Conservation (phyloP, 2,797 vertebrate species). For the Cuniculus paca region DNA sequence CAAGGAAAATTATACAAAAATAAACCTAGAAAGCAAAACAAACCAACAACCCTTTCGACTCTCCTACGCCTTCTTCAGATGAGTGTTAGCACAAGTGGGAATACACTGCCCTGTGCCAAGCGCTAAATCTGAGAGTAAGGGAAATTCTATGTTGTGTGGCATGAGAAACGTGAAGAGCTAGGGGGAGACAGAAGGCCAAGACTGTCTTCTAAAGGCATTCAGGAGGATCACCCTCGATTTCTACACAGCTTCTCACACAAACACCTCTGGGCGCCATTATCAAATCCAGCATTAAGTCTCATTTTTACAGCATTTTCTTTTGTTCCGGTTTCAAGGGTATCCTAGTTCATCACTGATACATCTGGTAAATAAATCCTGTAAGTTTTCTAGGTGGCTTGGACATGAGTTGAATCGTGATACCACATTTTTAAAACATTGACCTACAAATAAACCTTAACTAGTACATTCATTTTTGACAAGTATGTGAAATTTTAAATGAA, state of each 20-base stretch:
- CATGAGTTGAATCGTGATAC: neutral
- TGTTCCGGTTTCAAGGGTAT: neutral
- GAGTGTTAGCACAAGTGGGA: neutral
- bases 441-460: neutral
- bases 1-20: slow-evolving; percentile 72
- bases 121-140: neutral
- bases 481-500: neutral
- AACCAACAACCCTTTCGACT: neutral
- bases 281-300: neutral
- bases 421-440: neutral
- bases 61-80: neutral
- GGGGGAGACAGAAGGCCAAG: fast-evolving
- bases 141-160: neutral
- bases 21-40: slow-evolving; percentile 34
- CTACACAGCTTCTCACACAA: neutral
- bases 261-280: no score
- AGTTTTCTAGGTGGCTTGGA: neutral
- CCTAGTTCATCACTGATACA: neutral
- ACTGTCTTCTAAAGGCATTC: neutral
- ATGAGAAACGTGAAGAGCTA: fast-evolving
- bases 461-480: neutral
- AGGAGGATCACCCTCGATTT: neutral
- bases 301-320: neutral
- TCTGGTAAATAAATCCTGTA: neutral
- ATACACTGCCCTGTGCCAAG: neutral